phyloP scores from a whole-genome alignment of 2,113 vertebrate genomes.

The Crotalus tigris region DNA sequence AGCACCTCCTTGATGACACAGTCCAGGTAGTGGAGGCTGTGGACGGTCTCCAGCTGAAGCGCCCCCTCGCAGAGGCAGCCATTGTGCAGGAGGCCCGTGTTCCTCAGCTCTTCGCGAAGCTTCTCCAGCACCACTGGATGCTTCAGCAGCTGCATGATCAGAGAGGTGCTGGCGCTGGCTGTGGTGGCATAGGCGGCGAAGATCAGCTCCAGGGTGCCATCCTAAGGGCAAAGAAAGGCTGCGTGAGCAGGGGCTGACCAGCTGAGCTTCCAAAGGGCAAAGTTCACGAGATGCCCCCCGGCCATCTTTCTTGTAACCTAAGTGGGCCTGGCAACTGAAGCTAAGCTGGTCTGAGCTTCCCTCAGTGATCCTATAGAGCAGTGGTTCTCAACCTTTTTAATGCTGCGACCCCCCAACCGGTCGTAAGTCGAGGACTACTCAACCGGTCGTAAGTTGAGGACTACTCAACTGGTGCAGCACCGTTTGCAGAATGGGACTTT shows the following conservation, averaged over 20 bases:
- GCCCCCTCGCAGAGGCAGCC: constrained; percentile 88
- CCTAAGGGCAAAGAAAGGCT: constrained; percentile 64
- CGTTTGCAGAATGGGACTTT: no score
- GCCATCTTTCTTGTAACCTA: no score
- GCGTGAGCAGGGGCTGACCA: accelerated
- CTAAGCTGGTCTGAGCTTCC: neutral
- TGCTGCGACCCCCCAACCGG: no score
- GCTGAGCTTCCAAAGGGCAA: neutral
- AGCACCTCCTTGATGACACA: constrained; percentile 98
- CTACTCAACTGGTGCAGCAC: no score
- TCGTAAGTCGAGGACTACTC: no score
- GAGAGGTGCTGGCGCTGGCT: constrained; percentile 91
- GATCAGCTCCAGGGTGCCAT: constrained; percentile 95
- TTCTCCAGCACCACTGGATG: constrained; percentile 89
- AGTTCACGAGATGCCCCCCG: no score
- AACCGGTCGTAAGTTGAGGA: no score
- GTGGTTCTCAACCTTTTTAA: no score
- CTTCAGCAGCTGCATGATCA: constrained; percentile 95
- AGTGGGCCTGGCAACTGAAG: no score
- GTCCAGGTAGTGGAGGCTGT: constrained; percentile 89
- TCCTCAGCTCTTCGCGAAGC: constrained; percentile 86
- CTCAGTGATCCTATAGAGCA: no score
- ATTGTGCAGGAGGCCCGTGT: constrained; percentile 84
- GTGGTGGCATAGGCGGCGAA: constrained; percentile 96
- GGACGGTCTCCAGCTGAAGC: constrained; percentile 83